Base-by-base conservation (phyloP, 2,888 invertebrate species). In the Panopea generosa region DNA sequence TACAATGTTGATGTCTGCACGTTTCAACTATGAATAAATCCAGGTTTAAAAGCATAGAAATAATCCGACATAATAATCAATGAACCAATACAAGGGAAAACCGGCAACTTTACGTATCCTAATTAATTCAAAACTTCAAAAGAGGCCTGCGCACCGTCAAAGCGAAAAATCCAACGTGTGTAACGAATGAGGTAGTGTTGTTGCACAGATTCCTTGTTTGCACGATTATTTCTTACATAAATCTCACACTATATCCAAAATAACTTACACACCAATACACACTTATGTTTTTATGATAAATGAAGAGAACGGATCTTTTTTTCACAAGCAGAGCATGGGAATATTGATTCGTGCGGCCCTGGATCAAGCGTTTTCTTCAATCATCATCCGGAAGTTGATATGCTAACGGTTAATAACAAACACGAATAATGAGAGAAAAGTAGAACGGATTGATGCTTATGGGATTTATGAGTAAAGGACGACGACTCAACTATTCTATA, bases 331-430 rank as follows among this genome's bases (percentile, higher is more conserved):
- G 57, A 60, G 60, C 59, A 72, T 72, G 38, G 65, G 65, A 65
- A 52, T 65, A 72, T 72, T 60, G 72, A 72, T 72, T 72, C 63
- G 40, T 33, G 43, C 20, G 33, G 71, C 71, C 71, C 71, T 45
- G 71, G 49, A 49, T 43, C 40, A 29, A 57, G 71, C 71, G 33
- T 33, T 33, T 33, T 4, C 33, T 33, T 11, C 4, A 33, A 33
- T 33, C 11, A 11, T 53, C 26, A 9, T 24, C 27, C 53, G 72
- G 72, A 72, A 72, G 72, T 72, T 24, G 59, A 50, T 50, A n/a
- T n/a, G n/a, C n/a, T n/a, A n/a, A n/a, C n/a, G n/a, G n/a, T n/a
- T n/a, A n/a, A n/a, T n/a, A n/a, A n/a, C n/a, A n/a, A n/a, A n/a
- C n/a, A n/a, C n/a, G n/a, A n/a, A n/a, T n/a, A n/a, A n/a, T n/a